A percentile compares a stretch with the other conserved stretches of the same genome.
Conservation (phyloP, 2,797 vertebrate species). For the Austrolebias charrua region DNA sequence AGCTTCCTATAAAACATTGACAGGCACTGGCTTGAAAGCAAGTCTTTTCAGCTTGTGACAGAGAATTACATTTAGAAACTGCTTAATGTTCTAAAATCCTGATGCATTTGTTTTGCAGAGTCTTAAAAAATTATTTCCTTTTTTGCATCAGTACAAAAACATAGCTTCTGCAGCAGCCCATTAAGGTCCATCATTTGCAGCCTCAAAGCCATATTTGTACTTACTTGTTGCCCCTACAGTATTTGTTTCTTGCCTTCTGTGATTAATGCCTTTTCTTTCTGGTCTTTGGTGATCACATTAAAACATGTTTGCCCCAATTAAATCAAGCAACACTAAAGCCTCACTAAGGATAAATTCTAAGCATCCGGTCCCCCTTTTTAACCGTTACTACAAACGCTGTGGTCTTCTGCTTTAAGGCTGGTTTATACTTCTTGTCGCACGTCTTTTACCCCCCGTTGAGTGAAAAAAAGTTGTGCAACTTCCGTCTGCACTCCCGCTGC, state of each 20-base stretch:
- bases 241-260: constrained; percentile 57
- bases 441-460: too few relatives aligned
- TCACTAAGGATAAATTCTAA: constrained; percentile 29
- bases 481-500: too few relatives aligned
- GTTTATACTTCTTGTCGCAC: too few relatives aligned
- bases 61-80: constrained; percentile 39
- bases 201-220: constrained; percentile 30
- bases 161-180: constrained; percentile 35
- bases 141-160: constrained; percentile 29
- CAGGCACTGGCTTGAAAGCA: constrained; percentile 2
- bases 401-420: constrained; percentile 51
- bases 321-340: constrained; percentile 53
- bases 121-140: constrained; percentile 30
- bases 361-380: constrained; percentile 17
- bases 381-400: constrained; percentile 22
- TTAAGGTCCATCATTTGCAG: constrained; percentile 31
- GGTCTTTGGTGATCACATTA: constrained; percentile 52
- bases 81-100: constrained; percentile 46
- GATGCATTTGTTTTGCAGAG: constrained; percentile 36
- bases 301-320: constrained; percentile 50
- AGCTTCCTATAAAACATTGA: too few relatives aligned
- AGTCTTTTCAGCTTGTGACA: constrained; percentile 4
- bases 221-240: constrained; percentile 47
- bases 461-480: too few relatives aligned
- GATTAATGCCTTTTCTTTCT: constrained; percentile 30